A percentile compares a stretch with the other conserved stretches of the same genome.
Conservation (phyloP, 2,113 vertebrate species). For the Rhineura floridana region DNA sequence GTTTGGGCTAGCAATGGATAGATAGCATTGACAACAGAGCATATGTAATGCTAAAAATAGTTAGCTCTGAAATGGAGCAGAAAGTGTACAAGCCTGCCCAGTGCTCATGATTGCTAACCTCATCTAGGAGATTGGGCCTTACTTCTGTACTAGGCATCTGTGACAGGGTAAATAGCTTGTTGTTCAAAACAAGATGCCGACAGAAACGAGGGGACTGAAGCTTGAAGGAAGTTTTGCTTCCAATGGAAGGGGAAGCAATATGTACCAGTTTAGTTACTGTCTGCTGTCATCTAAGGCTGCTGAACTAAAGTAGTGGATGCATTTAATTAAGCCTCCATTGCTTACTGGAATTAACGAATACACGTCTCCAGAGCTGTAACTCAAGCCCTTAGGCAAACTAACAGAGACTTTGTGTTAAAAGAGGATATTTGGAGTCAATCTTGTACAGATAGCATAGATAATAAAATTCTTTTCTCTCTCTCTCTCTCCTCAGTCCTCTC, state of each 20-base stretch:
- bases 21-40: not conserved
- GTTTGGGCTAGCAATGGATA: not conserved
- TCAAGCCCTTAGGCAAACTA: not conserved
- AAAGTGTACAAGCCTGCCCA: not conserved
- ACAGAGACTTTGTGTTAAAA: not conserved
- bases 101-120: not conserved
- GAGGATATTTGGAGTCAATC: not conserved
- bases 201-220: not conserved
- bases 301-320: not conserved
- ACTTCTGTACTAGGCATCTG: not conserved
- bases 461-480: not conserved
- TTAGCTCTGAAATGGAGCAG: not conserved
- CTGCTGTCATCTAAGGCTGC: not conserved
- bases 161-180: not conserved
- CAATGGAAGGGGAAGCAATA: not conserved
- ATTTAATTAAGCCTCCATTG: not conserved
- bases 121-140: not conserved
- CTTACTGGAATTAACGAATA: slow-evolving; percentile 11
- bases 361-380: not conserved
- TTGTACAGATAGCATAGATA: not conserved
- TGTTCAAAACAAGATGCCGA: not conserved
- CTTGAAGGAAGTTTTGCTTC: not conserved
- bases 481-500: not conserved
- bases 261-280: not conserved
- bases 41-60: not conserved